A percentile compares a stretch with the other conserved stretches of the same genome.
Conservation (phyloP, 2,888 invertebrate species). For the Pecten maximus region DNA sequence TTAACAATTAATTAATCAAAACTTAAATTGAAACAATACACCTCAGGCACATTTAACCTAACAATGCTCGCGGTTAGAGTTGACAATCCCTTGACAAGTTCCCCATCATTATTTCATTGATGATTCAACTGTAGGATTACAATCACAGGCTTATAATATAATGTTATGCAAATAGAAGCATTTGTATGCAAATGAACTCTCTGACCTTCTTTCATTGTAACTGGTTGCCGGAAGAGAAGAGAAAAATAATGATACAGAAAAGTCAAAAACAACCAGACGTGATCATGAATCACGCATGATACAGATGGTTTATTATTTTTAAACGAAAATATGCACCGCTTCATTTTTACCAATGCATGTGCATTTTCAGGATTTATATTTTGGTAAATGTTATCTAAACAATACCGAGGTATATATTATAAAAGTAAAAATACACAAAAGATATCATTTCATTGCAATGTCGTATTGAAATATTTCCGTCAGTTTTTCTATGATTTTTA, state of each 20-base stretch:
- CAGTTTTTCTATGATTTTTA: too few relatives aligned
- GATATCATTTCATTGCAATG: too few relatives aligned
- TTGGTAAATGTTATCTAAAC: too few relatives aligned
- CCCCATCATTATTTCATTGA: constrained; percentile 2
- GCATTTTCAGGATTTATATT: too few relatives aligned
- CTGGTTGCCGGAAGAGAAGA: not conserved
- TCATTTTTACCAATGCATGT: too few relatives aligned
- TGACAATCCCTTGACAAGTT: constrained; percentile 9
- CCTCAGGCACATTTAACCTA: not conserved
- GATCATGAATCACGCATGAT: not conserved
- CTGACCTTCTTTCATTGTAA: not conserved
- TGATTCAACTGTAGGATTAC: not conserved
- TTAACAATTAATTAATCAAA: not conserved
- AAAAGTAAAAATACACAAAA: too few relatives aligned
- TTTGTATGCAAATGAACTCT: not conserved
- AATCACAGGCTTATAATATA: not conserved
- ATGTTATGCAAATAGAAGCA: not conserved
- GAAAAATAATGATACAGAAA: not conserved
- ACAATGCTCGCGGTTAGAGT: not conserved
- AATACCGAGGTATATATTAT: too few relatives aligned
- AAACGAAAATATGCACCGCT: too few relatives aligned
- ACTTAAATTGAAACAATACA: not conserved
- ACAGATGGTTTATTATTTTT: not conserved
- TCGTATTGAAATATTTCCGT: too few relatives aligned
- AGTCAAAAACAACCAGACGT: not conserved